A percentile compares a stretch with the other conserved stretches of the same genome.
These are phyloP conservation scores for Ciconia maguari DNA, from an alignment of 2,113 vertebrate genomes.

Conservation along the genomic window DNA sequence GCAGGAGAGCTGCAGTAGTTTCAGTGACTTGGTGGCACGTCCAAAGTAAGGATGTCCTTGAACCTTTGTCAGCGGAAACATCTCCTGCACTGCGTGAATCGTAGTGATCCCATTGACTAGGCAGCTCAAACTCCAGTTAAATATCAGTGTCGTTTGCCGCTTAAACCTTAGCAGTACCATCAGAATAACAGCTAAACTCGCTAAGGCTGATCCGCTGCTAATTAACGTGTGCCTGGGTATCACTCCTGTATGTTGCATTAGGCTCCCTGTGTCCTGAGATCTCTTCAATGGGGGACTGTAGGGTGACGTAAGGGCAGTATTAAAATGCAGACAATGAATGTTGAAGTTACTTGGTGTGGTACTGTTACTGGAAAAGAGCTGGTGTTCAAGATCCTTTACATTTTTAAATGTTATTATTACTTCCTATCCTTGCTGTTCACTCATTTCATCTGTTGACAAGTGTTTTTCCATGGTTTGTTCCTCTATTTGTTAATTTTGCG, in stretches of 20 bases:
- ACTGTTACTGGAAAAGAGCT: neutral
- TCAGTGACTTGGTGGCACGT: neutral
- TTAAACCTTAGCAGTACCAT: neutral
- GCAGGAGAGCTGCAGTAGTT: neutral
- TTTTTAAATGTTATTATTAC: neutral
- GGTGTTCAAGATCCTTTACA: neutral
- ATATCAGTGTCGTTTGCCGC: neutral
- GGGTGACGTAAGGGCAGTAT: neutral
- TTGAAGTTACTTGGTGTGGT: neutral
- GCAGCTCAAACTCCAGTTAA: neutral
- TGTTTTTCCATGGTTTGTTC: neutral
- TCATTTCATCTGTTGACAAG: neutral
- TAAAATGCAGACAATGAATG: neutral
- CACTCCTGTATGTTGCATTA: neutral
- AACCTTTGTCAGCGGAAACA: neutral
- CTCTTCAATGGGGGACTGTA: accelerated
- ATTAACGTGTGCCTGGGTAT: neutral
- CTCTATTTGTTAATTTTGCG: neutral
- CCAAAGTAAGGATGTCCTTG: neutral
- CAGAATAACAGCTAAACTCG: neutral
- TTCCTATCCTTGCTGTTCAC: neutral
- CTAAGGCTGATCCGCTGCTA: neutral
- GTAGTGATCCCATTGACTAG: accelerated
- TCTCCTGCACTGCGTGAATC: neutral
- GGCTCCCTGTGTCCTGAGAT: neutral